Percentiles rank a stretch among this genome's conserved stretches.
Evolutionary conservation across 2,113 vertebrate species (phyloP).

Genomic region (Chloropsis cyanopogon): DNA sequence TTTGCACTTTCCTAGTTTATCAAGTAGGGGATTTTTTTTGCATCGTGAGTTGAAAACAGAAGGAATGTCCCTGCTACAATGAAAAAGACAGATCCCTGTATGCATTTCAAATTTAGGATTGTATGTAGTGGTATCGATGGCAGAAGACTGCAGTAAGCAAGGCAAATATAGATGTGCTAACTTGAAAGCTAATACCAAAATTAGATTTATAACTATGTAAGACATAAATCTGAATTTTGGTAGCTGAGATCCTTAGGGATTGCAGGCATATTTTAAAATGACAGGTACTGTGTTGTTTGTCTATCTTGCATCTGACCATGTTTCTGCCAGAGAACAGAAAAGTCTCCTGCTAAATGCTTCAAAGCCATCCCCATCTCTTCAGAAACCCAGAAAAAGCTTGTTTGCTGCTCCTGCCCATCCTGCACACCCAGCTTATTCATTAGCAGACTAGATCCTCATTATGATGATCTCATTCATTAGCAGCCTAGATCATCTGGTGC

Average conservation of each 20-base stretch:
- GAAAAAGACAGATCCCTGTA: background rate
- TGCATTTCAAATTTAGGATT: background rate
- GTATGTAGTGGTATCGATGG: background rate
- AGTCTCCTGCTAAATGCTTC: background rate
- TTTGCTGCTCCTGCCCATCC: background rate
- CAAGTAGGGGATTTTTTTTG: background rate
- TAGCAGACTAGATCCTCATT: conserved; percentile 11
- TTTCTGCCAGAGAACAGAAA: background rate
- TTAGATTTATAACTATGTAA: background rate
- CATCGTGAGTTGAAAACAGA: background rate
- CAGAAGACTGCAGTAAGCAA: background rate
- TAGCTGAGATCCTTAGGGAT: background rate
- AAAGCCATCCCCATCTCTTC: background rate
- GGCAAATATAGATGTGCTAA: background rate
- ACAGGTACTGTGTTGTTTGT: background rate
- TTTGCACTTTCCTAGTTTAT: background rate
- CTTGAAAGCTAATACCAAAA: background rate
- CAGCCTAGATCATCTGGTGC: conserved; percentile 20
- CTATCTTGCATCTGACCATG: background rate
- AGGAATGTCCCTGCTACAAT: background rate
- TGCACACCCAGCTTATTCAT: background rate
- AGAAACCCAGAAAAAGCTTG: background rate
- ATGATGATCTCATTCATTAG: conserved; percentile 35
- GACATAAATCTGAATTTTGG: background rate
- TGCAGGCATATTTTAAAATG: background rate